Base-by-base conservation (phyloP, 2,797 vertebrate species). In the Podarcis lilfordi region DNA sequence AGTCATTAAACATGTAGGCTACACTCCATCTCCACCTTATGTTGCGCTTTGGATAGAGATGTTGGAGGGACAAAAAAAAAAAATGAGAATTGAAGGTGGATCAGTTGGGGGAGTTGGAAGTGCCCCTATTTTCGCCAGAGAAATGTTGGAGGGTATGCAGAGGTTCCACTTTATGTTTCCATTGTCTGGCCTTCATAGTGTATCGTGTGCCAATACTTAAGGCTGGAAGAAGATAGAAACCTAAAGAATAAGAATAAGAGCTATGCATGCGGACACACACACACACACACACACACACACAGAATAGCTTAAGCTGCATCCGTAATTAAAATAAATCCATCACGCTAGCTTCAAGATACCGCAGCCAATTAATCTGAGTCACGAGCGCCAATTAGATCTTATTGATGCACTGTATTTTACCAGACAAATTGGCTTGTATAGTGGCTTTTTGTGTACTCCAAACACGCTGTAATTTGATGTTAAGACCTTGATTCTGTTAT, bases 291-390 rank as follows among this genome's bases (percentile, higher is more conserved):
- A 37, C 32, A 75, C 7, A n/a, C 29, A 81, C 17, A 8, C 21
- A 21, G 4, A 61, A 45, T 4, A 71, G 32, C 19, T 81, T 77
- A 80, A 29, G 25, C 61, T 66, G 29, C 82, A 85, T 80, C 85
- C 27, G 43, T 87, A 74, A 86, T 89, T 86, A 86, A 89, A 87
- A 80, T 84, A 74, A 84, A 88, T 89, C 82, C 40, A 91, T 84
- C n/a, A 61, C 40, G 59, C 35, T n/a, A 71, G 71, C 32, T 84
- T 81, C 69, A 84, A 87, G 69, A 75, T 61, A 71, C 71, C 27
- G 6, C 43, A 80, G 64, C 69, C 81, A 84, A 89, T 91, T 91
- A 84, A 89, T 87, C 59, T 50, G 50, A 89, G 35, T 86, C 82
- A 87, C 61, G 17, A 76, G 77, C 61, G 80, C 25, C 83, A 87